Evolutionary conservation across 2,113 vertebrate species (phyloP), one percentile per base, ranked within the genome.

Genomic region (Proteles cristata): DNA sequence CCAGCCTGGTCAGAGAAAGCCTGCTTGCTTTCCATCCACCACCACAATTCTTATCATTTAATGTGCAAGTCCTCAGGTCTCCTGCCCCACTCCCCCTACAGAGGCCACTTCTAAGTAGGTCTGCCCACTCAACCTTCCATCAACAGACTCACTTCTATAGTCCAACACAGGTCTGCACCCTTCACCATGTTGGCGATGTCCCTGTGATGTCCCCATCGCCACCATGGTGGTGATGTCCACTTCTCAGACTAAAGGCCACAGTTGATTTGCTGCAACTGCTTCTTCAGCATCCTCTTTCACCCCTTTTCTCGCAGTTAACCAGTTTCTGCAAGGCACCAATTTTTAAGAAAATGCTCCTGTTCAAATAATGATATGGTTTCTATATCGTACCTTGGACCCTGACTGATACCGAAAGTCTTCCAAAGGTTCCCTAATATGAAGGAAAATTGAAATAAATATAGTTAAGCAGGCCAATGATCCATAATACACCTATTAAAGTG

Each of bases 131-230:
- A 43, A 23, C 26, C n/a, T 4, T 11, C 80, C 2, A 3, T 66
- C 4, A 50, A 28, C 6, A 43, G 45, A 33, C 28, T 21, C 26
- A 31, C 26, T 3, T 33, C 71, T 12, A 1, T 0, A 6, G 8
- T 23, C 43, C 31, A n/a, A 21, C 63, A 31, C 28, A 65, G 43
- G 28, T 71, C 63, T 7, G 0, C 3, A 2, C 10, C 43, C 81
- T 33, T 50, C 39, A 2, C 50, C 2, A 11, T 25, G 31, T 2
- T 7, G 0, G 21, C 10, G 11, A 45, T 0, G 9, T 19, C 11
- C 12, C 25, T 21, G 12, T 2, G 50, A 50, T 55, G 53, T 55
- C 53, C 53, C 53, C 53, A 55, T 55, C 53, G 17, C 53, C 33
- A 1, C 50, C 1, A 11, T 15, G 31, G 2, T 7, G 0, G 25